These are phyloP conservation scores for Tiphia femorata DNA, from an alignment of 2,888 invertebrate genomes.

Conservation along the genomic window DNA sequence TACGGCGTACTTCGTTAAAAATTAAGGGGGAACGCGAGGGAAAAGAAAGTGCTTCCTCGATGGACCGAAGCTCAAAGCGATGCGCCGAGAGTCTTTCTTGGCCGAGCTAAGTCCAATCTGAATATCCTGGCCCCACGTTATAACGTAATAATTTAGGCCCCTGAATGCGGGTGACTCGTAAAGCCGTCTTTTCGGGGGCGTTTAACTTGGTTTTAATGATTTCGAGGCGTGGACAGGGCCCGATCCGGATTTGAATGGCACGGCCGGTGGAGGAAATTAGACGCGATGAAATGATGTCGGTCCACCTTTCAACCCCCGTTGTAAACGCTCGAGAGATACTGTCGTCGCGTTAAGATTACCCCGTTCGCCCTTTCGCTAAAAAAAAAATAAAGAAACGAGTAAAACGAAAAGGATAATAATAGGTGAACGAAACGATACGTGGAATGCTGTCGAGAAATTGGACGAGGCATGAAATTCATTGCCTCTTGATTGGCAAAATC, in stretches of 20 bases:
- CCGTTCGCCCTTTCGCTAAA: too few relatives aligned
- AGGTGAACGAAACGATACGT: too few relatives aligned
- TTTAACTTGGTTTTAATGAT: conserved; percentile 57
- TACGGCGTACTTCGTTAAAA: background rate
- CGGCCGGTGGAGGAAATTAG: conserved; percentile 30
- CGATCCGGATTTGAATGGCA: conserved; percentile 29
- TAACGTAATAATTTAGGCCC: conserved; percentile 54
- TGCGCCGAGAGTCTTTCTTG: too few relatives aligned
- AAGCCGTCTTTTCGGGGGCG: conserved; percentile 49
- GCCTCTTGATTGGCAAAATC: too few relatives aligned
- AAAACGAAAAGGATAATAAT: background rate
- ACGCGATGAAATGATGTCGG: conserved; percentile 10
- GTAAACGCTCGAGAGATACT: too few relatives aligned
- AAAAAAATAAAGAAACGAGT: background rate
- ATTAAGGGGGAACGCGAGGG: background rate
- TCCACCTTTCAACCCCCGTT: conserved; percentile 12
- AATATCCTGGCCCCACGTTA: conserved; percentile 41
- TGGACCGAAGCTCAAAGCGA: too few relatives aligned
- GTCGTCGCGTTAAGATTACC: too few relatives aligned
- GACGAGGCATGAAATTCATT: too few relatives aligned
- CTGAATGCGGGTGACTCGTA: conserved; percentile 47
- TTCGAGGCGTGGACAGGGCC: conserved; percentile 44
- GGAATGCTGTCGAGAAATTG: too few relatives aligned
- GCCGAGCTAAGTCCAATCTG: conserved; percentile 26
- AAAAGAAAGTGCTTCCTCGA: too few relatives aligned